Percentiles rank a stretch among this genome's conserved stretches.
These are phyloP conservation scores for Caenorhabditis briggsae DNA, from an alignment of 1,140 invertebrate species.

Conservation along the genomic window DNA sequence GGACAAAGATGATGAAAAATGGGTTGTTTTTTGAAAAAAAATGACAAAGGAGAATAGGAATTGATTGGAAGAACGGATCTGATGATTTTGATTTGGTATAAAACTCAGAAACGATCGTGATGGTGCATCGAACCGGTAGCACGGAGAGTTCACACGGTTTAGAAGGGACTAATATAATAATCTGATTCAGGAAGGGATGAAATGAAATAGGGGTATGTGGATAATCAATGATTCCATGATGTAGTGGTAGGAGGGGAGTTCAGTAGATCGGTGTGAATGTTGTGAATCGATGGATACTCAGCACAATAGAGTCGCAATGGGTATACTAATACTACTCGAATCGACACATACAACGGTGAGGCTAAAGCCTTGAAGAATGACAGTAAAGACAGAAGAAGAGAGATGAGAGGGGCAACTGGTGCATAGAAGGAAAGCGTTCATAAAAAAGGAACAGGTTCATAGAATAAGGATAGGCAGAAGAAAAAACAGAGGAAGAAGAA, in stretches of 20 bases:
- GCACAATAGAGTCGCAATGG: neutral
- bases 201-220: neutral
- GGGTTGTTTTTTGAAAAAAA: neutral
- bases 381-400: conserved; percentile 23
- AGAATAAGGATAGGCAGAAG: conserved; percentile 17
- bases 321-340: conserved; percentile 47
- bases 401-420: neutral
- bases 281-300: conserved; percentile 22
- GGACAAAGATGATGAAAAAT: conserved; percentile 45
- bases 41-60: neutral
- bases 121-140: conserved; percentile 51
- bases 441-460: conserved; percentile 29
- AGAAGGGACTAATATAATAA: conserved; percentile 23
- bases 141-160: conserved; percentile 42
- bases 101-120: neutral
- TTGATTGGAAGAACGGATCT: neutral
- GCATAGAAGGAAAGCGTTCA: conserved; percentile 34
- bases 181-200: neutral
- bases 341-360: conserved; percentile 45
- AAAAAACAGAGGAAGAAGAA: neutral
- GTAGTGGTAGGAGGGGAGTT: neutral
- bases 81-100: neutral
- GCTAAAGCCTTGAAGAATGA: conserved; percentile 46
- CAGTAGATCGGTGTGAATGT: conserved; percentile 26
- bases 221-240: conserved; percentile 26